A percentile compares a stretch with the other conserved stretches of the same genome.
Conservation (phyloP, 1,140 invertebrate genomes). For the Drosophila arizonae region DNA sequence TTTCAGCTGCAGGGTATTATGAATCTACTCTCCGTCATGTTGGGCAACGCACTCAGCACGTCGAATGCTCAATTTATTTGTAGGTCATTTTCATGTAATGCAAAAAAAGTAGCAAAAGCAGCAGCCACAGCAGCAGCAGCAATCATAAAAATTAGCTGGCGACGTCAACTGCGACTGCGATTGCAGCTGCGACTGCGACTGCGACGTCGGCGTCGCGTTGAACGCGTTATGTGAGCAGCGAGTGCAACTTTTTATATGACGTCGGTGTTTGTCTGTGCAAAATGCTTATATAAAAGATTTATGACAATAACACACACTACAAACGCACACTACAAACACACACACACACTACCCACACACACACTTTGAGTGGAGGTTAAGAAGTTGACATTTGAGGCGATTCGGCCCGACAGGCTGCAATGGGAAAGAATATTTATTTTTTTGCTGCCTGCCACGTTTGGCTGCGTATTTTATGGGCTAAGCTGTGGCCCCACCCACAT, state of each 20-base stretch:
- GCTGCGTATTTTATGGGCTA: conserved; percentile 30
- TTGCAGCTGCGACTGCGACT: not conserved
- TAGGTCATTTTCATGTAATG: conserved; percentile 76
- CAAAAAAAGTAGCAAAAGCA: conserved; percentile 10
- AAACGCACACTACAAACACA: conserved; percentile 16
- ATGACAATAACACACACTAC: conserved; percentile 44
- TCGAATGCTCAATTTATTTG: conserved; percentile 66
- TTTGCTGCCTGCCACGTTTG: conserved; percentile 15
- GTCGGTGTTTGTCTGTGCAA: conserved; percentile 53
- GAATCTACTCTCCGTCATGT: not conserved
- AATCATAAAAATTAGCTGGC: conserved; percentile 46
- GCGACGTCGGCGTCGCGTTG: not conserved
- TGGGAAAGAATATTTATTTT: conserved; percentile 20
- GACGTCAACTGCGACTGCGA: not conserved
- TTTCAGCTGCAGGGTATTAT: conserved; percentile 2
- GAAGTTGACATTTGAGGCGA: conserved; percentile 64
- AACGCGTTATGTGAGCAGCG: conserved; percentile 9
- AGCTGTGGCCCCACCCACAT: conserved; percentile 25
- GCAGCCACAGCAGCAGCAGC: conserved; percentile 28
- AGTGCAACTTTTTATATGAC: conserved; percentile 41
- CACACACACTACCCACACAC: not conserved
- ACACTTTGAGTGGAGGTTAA: conserved; percentile 35
- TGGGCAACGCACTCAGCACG: conserved; percentile 5
- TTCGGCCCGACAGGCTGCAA: conserved; percentile 45
- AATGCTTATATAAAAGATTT: conserved; percentile 63